Conservation (phyloP, 1,140 invertebrate genomes). For the Homalodisca vitripennis region DNA sequence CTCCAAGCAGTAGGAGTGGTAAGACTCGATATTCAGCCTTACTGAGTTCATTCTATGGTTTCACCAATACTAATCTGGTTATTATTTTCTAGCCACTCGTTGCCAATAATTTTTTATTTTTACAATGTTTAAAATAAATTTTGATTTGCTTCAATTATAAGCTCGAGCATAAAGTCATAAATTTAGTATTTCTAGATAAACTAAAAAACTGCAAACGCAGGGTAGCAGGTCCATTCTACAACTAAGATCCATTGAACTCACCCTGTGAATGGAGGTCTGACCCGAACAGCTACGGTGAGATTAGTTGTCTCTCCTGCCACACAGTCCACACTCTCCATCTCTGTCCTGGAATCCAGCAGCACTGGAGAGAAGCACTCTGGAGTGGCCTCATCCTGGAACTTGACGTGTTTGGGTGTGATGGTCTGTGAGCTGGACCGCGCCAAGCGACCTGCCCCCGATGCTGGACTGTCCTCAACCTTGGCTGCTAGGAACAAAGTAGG, state of each 20-base stretch:
- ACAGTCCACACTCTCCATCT: background rate
- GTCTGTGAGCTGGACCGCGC: background rate
- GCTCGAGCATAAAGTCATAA: too few species aligned
- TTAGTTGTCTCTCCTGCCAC: background rate
- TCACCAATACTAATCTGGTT: too few species aligned
- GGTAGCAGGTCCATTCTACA: background rate
- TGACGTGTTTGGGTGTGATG: background rate
- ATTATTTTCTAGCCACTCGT: too few species aligned
- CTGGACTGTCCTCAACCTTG: background rate
- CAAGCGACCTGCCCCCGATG: background rate
- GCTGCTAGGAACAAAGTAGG: too few species aligned
- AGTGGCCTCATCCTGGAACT: slow-evolving; percentile 8
- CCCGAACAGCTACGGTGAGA: slow-evolving; percentile 1
- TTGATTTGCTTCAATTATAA: too few species aligned
- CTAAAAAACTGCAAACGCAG: background rate
- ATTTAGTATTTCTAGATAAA: too few species aligned
- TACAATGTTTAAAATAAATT: too few species aligned
- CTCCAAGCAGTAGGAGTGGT: too few species aligned
- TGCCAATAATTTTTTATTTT: too few species aligned
- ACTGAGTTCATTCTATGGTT: too few species aligned
- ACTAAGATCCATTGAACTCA: background rate
- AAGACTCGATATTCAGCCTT: too few species aligned
- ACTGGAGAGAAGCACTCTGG: slow-evolving; percentile 20
- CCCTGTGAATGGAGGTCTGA: slow-evolving; percentile 10
- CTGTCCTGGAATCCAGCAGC: background rate